phyloP scores from a whole-genome alignment of 2,888 invertebrate species.

The Eretmocerus hayati region DNA sequence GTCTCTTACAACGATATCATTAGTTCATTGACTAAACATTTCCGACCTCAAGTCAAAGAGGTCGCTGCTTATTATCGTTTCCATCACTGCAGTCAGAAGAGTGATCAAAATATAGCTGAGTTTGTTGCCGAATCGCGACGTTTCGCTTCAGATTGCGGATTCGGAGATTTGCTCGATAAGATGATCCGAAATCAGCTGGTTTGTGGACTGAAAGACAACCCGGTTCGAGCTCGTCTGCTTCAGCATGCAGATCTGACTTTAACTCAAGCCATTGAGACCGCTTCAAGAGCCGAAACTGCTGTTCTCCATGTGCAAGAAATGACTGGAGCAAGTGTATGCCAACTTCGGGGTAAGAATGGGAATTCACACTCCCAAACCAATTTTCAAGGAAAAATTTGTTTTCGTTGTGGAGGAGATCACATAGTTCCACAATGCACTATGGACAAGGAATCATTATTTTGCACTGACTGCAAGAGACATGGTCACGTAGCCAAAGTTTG shows the following conservation, averaged over 20 bases:
- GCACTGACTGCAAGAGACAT: too few species aligned
- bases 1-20: too few species aligned
- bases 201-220: constrained; percentile 8
- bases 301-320: constrained; percentile 11
- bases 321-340: neutral
- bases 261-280: constrained; percentile 6
- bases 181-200: constrained; percentile 16
- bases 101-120: neutral
- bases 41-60: too few species aligned
- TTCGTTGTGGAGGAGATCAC: too few species aligned
- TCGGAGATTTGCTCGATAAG: constrained; percentile 9
- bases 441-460: too few species aligned
- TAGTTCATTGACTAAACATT: too few species aligned
- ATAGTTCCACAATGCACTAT: too few species aligned
- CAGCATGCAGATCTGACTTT: neutral
- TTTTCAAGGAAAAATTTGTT: too few species aligned
- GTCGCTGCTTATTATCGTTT: constrained; percentile 6
- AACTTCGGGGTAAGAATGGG: neutral
- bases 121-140: constrained; percentile 3
- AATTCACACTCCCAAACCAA: neutral
- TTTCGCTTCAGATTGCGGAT: neutral
- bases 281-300: constrained; percentile 8
- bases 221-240: constrained; percentile 6
- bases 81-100: constrained; percentile 2
- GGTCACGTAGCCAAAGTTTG: too few species aligned